These are phyloP conservation scores for Salvelinus namaycush DNA, from an alignment of 2,113 vertebrate species.

Conservation along the genomic window DNA sequence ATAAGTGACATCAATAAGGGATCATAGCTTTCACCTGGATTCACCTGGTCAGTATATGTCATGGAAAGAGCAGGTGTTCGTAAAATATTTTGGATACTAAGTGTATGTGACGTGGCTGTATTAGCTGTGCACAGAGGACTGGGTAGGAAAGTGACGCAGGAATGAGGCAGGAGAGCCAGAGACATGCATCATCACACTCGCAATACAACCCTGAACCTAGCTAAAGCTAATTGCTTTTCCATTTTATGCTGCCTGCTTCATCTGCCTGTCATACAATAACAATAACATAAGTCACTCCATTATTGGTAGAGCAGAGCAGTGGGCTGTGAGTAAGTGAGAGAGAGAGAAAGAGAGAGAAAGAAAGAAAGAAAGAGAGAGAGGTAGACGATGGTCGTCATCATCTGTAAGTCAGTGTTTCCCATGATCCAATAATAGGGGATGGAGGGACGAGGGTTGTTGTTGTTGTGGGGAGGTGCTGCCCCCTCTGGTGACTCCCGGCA, in stretches of 20 bases:
- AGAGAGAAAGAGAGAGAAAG: background rate
- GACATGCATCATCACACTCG: constrained; percentile 30
- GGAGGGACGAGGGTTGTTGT: background rate
- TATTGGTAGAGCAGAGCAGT: constrained; percentile 13
- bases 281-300: constrained; percentile 27
- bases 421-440: constrained; percentile 2
- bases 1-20: no score
- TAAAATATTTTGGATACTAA: no score
- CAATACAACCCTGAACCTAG: constrained; percentile 2
- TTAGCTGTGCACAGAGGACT: background rate
- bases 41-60: no score
- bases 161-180: constrained; percentile 12
- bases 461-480: constrained; percentile 47
- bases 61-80: no score
- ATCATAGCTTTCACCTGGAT: no score
- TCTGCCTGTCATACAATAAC: constrained; percentile 8
- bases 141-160: constrained; percentile 10
- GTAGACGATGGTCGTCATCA: background rate
- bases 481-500: constrained; percentile 45
- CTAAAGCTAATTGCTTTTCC: constrained; percentile 43
- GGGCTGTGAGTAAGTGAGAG: constrained; percentile 5
- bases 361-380: background rate
- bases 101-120: no score
- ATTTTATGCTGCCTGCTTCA: constrained; percentile 35
- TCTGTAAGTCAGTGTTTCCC: constrained; percentile 38